These are phyloP conservation scores for Fabriciana adippe DNA, from an alignment of 2,888 invertebrate genomes.

Conservation along the genomic window DNA sequence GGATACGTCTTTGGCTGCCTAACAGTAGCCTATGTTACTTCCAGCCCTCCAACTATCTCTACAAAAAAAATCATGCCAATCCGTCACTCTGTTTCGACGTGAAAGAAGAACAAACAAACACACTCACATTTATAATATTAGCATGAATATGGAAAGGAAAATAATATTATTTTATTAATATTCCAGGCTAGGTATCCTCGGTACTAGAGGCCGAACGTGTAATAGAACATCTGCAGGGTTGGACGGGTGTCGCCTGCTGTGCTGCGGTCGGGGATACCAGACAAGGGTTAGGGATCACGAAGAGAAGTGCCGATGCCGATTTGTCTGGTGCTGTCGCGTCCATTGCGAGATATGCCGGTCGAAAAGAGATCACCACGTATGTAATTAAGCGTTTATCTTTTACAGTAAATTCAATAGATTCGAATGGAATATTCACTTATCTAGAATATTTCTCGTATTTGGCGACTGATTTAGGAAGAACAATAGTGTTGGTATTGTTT, in stretches of 20 bases:
- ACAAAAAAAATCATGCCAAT: too few species aligned
- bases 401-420: too few species aligned
- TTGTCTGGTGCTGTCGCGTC: slow-evolving; percentile 96
- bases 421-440: too few species aligned
- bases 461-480: too few species aligned
- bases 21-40: too few species aligned
- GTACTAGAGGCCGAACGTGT: slow-evolving; percentile 91
- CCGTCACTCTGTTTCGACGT: too few species aligned
- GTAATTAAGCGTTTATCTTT: slow-evolving; percentile 82
- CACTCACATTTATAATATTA: too few species aligned
- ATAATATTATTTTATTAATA: slow-evolving; percentile 39
- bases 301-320: slow-evolving; percentile 94
- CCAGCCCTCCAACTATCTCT: too few species aligned
- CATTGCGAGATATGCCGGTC: slow-evolving; percentile 91
- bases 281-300: slow-evolving; percentile 91
- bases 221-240: slow-evolving; percentile 92
- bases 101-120: too few species aligned
- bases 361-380: slow-evolving; percentile 91
- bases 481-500: too few species aligned
- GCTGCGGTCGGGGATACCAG: slow-evolving; percentile 94
- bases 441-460: too few species aligned
- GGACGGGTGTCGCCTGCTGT: slow-evolving; percentile 92
- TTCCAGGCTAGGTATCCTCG: slow-evolving; percentile 88
- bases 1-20: too few species aligned
- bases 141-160: neutral